A percentile compares a stretch with the other conserved stretches of the same genome.
These are phyloP conservation scores for Apis florea DNA, from an alignment of 1,140 invertebrate species.

Conservation along the genomic window DNA sequence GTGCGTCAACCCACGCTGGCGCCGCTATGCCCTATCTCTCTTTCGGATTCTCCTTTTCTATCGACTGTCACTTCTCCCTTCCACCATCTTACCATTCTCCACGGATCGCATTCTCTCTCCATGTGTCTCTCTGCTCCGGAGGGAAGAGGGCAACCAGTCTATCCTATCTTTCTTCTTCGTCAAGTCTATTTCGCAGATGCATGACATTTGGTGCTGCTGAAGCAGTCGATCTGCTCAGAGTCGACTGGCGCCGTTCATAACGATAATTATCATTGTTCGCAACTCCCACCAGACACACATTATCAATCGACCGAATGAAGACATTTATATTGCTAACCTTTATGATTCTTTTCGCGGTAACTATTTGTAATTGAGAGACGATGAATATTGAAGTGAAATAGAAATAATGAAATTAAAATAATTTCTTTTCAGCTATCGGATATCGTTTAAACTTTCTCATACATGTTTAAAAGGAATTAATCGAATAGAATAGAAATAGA, in stretches of 20 bases:
- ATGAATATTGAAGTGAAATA: too few relatives aligned
- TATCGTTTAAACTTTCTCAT: too few relatives aligned
- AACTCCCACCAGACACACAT: slow-evolving; percentile 36
- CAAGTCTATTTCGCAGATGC: slow-evolving; percentile 41
- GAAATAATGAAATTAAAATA: too few relatives aligned
- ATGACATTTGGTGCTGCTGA: slow-evolving; percentile 36
- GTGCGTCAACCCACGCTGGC: slow-evolving; percentile 76
- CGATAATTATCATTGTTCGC: slow-evolving; percentile 74
- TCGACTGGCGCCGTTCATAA: slow-evolving; percentile 74
- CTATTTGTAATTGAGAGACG: neutral
- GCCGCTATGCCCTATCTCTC: slow-evolving; percentile 72
- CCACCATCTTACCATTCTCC: neutral
- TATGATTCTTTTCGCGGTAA: slow-evolving; percentile 4
- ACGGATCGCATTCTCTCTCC: slow-evolving; percentile 12
- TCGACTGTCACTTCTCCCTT: slow-evolving; percentile 41
- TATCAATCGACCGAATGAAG: slow-evolving; percentile 51
- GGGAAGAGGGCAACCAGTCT: neutral
- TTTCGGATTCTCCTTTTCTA: slow-evolving; percentile 46
- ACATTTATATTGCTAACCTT: slow-evolving; percentile 29
- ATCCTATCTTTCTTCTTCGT: neutral
- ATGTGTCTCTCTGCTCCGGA: slow-evolving; percentile 44
- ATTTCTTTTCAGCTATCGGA: too few relatives aligned
- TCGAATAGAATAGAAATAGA: too few relatives aligned
- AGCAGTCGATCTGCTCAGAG: slow-evolving; percentile 62
- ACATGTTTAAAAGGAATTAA: neutral